Base-by-base conservation (phyloP, 2,888 invertebrate species). In the Dasysyrphus albostriatus region DNA sequence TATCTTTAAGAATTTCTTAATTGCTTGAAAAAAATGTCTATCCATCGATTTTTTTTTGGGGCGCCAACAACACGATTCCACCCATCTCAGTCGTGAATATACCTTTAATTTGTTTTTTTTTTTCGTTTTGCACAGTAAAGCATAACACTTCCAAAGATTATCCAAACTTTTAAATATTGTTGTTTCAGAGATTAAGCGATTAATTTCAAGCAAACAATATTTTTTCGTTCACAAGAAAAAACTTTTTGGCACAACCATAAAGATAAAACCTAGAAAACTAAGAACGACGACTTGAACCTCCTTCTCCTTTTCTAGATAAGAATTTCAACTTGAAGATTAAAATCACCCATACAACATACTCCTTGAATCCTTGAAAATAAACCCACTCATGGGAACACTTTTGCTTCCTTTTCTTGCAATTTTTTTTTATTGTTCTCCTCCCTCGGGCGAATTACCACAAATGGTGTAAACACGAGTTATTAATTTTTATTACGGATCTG, bases 401-500 rank as follows among this genome's bases (percentile, higher is more conserved):
- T 42, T 8, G 16, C 16, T 32, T 69, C 2, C 9, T 19, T 24
- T 63, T 51, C 65, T 61, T 56, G 14, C 19, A 14, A 2, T 37
- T 16, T 51, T 47, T 65, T 32, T 5, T 44, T 65, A 8, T 65
- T 65, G 10, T 16, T 47, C 74, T 54, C 42, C 37, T 67, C 83
- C 63, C 83, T 44, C 19, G 63, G 77, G 72, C 44, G 61, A 69
- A 78, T 78, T 69, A 83, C 83, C 78, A 42, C 78, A 83, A 83
- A 78, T 83, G 69, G 69, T 72, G 78, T 74, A 78, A 74, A 78
- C 78, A 69, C 44, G 73, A 74, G 81, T 67, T 83, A 83, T 83
- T 83, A 83, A 78, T 78, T 83, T 83, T 74, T 78, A 83, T 83
- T 83, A 80, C 67, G 29, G 72, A 80, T 70, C 65, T 59, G 72